Conservation (phyloP, 2,113 vertebrate species). For the Pedionomus torquatus region DNA sequence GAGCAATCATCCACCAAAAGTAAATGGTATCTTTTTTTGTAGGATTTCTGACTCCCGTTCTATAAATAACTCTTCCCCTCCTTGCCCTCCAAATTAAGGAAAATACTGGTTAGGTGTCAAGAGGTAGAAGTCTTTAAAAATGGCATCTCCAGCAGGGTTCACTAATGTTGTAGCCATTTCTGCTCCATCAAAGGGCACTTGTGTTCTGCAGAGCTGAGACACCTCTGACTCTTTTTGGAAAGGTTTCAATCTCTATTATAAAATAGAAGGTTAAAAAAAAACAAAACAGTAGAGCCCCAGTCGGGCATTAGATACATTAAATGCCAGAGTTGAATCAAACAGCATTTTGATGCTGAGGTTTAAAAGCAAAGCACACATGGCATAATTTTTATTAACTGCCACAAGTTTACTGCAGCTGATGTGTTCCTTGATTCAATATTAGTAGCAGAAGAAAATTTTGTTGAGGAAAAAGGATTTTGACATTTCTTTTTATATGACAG, state of each 20-base stretch:
- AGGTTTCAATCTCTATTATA: not conserved
- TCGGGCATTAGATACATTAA: not conserved
- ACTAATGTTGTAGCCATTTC: not conserved
- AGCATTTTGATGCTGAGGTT: constrained; percentile 7
- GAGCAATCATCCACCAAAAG: not conserved
- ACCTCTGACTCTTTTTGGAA: not conserved
- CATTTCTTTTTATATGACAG: not conserved
- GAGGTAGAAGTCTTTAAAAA: not conserved
- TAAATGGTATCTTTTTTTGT: not conserved
- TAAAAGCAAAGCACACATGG: not conserved
- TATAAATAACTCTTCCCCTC: not conserved
- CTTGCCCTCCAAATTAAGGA: accelerated
- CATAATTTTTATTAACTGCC: not conserved
- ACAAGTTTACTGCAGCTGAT: not conserved
- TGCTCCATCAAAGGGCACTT: not conserved
- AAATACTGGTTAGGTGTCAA: not conserved
- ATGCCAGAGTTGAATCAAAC: not conserved
- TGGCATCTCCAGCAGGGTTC: not conserved
- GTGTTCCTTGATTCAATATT: not conserved
- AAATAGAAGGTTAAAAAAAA: not conserved
- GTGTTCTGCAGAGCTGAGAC: not conserved
- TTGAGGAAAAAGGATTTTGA: not conserved
- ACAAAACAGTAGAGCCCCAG: not conserved
- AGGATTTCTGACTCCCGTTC: not conserved
- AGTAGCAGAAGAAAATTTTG: not conserved